phyloP scores from a whole-genome alignment of 2,113 vertebrate species.

The Donacobius atricapilla region DNA sequence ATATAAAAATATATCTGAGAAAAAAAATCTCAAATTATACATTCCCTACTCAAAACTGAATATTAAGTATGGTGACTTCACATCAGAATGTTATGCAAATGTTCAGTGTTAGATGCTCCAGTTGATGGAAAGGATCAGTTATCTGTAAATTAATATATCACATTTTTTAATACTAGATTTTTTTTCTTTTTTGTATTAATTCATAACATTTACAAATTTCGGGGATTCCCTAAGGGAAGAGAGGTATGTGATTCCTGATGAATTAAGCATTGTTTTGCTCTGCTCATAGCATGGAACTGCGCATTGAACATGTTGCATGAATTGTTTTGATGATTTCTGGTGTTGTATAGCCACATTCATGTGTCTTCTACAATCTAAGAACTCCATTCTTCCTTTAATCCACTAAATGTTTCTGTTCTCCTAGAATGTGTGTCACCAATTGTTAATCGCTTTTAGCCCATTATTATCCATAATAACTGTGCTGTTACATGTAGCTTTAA shows the following conservation, averaged over 20 bases:
- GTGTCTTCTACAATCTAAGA: not conserved
- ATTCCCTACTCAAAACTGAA: not conserved
- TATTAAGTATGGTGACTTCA: not conserved
- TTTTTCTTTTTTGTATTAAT: slow-evolving; percentile 27
- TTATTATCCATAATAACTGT: not conserved
- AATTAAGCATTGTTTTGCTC: slow-evolving; percentile 13
- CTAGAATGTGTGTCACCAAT: not conserved
- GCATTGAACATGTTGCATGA: not conserved
- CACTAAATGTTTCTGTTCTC: not conserved
- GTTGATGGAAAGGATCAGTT: not conserved
- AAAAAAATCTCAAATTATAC: not conserved
- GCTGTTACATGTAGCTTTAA: not conserved
- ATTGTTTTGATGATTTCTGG: not conserved
- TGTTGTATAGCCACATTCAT: not conserved
- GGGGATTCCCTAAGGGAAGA: slow-evolving; percentile 78
- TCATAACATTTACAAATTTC: slow-evolving; percentile 70
- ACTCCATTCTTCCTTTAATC: not conserved
- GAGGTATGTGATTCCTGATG: slow-evolving; percentile 75
- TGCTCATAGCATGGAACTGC: not conserved
- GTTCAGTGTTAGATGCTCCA: not conserved
- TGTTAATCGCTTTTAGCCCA: not conserved
- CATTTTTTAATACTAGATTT: slow-evolving; percentile 56
- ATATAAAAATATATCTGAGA: not conserved
- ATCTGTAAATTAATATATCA: not conserved
- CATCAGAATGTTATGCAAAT: not conserved